A percentile compares a stretch with the other conserved stretches of the same genome.
phyloP scores from a whole-genome alignment of 2,113 vertebrate genomes.

The Chaetorhynchus papuensis region DNA sequence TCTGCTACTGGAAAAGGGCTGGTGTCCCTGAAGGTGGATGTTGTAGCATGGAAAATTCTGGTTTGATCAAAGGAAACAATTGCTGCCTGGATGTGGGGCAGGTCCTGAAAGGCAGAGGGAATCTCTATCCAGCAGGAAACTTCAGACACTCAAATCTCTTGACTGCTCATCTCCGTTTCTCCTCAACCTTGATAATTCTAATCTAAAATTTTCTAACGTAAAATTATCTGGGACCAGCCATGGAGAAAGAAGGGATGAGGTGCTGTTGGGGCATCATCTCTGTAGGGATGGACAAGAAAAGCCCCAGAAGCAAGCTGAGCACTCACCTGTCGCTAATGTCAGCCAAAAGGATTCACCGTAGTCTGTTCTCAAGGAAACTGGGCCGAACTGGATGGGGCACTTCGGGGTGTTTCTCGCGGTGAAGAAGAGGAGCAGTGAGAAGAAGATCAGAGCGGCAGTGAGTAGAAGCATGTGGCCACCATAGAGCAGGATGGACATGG shows the following conservation, averaged over 20 bases:
- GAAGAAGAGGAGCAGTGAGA: slow-evolving; percentile 83
- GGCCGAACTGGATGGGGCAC: slow-evolving; percentile 82
- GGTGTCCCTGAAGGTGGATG: not conserved
- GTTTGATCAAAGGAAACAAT: not conserved
- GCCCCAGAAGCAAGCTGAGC: not conserved
- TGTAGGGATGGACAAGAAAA: not conserved
- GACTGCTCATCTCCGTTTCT: not conserved
- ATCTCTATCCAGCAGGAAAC: not conserved
- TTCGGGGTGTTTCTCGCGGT: slow-evolving; percentile 62
- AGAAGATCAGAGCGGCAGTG: slow-evolving; percentile 81
- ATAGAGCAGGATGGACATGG: slow-evolving; percentile 82
- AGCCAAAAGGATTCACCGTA: slow-evolving; percentile 92
- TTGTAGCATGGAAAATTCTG: not conserved
- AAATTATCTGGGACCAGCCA: not conserved
- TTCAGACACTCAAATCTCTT: not conserved
- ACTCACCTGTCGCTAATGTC: slow-evolving; percentile 82
- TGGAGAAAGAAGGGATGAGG: not conserved
- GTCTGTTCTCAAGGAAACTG: slow-evolving; percentile 63
- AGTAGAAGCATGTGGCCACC: slow-evolving; percentile 84
- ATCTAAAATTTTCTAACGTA: not conserved
- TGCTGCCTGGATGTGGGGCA: not conserved
- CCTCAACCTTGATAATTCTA: not conserved
- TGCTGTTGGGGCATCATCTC: accelerated
- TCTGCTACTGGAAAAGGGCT: not conserved
- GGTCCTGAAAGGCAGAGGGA: not conserved